Evolutionary conservation across 2,797 vertebrate species (phyloP).

Genomic region (Galago senegalensis): DNA sequence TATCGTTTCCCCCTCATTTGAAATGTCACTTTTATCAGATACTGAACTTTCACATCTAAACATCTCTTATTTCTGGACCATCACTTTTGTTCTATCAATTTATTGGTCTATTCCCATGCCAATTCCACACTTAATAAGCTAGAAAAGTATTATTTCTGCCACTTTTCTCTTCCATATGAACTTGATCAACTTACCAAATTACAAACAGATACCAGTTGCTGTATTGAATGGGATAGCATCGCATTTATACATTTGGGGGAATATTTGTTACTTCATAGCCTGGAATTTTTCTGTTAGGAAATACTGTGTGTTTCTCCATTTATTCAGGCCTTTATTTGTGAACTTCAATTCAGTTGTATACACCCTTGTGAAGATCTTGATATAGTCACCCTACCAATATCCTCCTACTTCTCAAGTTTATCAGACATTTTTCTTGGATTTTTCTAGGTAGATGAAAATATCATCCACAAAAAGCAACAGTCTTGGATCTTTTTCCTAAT

Average conservation of each 20-base stretch:
- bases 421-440: conserved; percentile 37
- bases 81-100: conserved; percentile 45
- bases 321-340: neutral
- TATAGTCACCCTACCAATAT: neutral
- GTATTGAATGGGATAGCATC: neutral
- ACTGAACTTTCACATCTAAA: neutral
- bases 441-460: conserved; percentile 13
- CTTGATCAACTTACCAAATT: conserved; percentile 34
- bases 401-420: conserved; percentile 32
- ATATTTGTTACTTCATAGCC: conserved; percentile 10
- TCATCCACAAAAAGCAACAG: conserved; percentile 21
- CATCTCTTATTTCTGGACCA: conserved; percentile 43
- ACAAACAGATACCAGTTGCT: conserved; percentile 2
- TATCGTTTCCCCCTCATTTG: neutral
- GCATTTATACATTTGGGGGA: conserved; percentile 5
- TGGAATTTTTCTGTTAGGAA: conserved; percentile 43
- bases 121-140: conserved; percentile 16
- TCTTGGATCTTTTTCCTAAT: conserved; percentile 44
- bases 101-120: neutral
- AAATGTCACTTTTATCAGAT: conserved; percentile 24
- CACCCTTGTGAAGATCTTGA: neutral
- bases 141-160: conserved; percentile 13
- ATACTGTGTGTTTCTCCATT: neutral
- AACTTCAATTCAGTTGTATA: conserved; percentile 4
- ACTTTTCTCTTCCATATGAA: conserved; percentile 35